Evolutionary conservation across 2,888 invertebrate species (phyloP).

Genomic region (Drosophila maculinotata): DNA sequence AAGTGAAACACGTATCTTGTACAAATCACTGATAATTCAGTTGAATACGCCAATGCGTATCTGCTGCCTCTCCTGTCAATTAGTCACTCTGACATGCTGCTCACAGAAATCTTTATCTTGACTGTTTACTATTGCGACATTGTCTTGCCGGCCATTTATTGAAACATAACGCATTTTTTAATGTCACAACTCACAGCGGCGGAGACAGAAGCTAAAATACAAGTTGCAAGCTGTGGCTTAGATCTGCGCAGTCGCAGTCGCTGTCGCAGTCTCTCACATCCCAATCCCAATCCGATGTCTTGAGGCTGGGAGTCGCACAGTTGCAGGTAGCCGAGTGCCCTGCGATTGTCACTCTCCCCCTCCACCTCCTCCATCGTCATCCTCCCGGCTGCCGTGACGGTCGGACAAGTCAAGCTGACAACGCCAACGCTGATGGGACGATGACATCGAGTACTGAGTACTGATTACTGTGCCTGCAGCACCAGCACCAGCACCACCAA

Average conservation of each 20-base stretch:
- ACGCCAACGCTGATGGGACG: conserved; percentile 74
- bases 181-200: conserved; percentile 55
- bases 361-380: background rate
- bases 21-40: conserved; percentile 76
- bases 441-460: conserved; percentile 63
- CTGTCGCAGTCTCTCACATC: background rate
- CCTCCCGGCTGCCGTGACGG: background rate
- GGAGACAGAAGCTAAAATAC: conserved; percentile 28
- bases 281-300: background rate
- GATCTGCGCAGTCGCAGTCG: conserved; percentile 25
- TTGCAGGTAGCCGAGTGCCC: conserved; percentile 77
- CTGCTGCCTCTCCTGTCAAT: conserved; percentile 59
- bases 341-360: conserved; percentile 51
- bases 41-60: conserved; percentile 55
- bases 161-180: conserved; percentile 79
- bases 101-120: conserved; percentile 57
- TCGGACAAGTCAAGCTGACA: conserved; percentile 42
- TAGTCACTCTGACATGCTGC: conserved; percentile 66
- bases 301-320: conserved; percentile 67
- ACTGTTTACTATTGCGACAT: conserved; percentile 72
- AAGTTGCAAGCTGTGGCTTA: conserved; percentile 35
- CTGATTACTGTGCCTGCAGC: conserved; percentile 42
- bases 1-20: conserved; percentile 57
- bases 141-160: conserved; percentile 70
- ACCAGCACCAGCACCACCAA: conserved; percentile 16